Evolutionary conservation across 2,888 invertebrate species (phyloP).

Genomic region (Choristoneura rosaceana): DNA sequence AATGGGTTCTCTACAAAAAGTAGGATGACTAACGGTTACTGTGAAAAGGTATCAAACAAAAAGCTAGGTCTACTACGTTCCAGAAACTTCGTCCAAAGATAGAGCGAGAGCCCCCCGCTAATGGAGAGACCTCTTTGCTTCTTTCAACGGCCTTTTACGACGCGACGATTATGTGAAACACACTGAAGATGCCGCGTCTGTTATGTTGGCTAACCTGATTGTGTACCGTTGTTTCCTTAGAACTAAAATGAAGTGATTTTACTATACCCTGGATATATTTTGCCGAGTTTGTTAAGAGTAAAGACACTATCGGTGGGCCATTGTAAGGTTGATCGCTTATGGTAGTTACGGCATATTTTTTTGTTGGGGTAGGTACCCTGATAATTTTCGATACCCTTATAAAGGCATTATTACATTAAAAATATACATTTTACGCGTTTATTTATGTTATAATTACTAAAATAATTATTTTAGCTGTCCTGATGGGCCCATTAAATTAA

Average conservation of each 20-base stretch:
- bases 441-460: neutral
- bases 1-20: no score
- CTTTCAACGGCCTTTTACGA: slow-evolving; percentile 39
- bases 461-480: no score
- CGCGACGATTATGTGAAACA: slow-evolving; percentile 34
- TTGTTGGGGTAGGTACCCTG: no score
- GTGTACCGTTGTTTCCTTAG: slow-evolving; percentile 12
- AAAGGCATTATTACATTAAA: no score
- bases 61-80: neutral
- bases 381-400: no score
- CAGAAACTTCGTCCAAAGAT: slow-evolving; percentile 5
- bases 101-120: slow-evolving; percentile 38
- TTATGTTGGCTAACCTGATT: slow-evolving; percentile 26
- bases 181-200: slow-evolving; percentile 28
- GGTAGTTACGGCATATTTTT: no score
- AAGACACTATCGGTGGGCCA: no score
- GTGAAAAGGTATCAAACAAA: neutral
- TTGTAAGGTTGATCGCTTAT: no score
- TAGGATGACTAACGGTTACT: neutral
- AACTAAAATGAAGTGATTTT: slow-evolving; percentile 12
- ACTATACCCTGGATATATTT: neutral
- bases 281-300: neutral
- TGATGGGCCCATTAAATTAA: no score
- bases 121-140: slow-evolving; percentile 45
- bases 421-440: no score